phyloP scores from a whole-genome alignment of 2,888 invertebrate species.

The Abrostola tripartita region DNA sequence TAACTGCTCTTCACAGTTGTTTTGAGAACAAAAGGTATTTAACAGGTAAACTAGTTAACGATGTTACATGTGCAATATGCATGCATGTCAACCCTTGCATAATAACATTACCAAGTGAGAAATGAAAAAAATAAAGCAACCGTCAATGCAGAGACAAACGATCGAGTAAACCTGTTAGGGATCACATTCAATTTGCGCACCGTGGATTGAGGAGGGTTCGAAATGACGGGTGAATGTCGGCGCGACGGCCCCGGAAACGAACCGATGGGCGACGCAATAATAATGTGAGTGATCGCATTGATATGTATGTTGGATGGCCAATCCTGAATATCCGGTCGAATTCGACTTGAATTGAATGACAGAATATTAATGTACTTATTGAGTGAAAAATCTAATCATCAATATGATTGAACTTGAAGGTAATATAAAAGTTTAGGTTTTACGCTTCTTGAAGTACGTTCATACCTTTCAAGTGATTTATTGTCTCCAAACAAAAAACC shows the following conservation, averaged over 20 bases:
- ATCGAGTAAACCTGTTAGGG: conserved; percentile 79
- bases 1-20: no score
- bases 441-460: no score
- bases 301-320: conserved; percentile 58
- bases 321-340: conserved; percentile 45
- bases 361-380: conserved; percentile 24
- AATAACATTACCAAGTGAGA: conserved; percentile 55
- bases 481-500: no score
- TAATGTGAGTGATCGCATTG: conserved; percentile 67
- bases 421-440: no score
- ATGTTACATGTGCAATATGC: neutral
- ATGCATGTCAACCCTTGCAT: neutral
- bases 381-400: no score
- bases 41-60: neutral
- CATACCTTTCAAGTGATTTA: no score
- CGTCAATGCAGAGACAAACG: conserved; percentile 81
- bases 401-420: no score
- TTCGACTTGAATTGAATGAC: conserved; percentile 44
- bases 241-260: conserved; percentile 59
- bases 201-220: conserved; percentile 84
- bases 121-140: conserved; percentile 64
- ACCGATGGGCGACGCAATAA: conserved; percentile 65
- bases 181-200: conserved; percentile 87
- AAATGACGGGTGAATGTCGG: conserved; percentile 76
- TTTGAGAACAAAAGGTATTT: no score